Evolutionary conservation across 2,113 vertebrate genomes (phyloP).

Genomic region (Pterocles orientalis): DNA sequence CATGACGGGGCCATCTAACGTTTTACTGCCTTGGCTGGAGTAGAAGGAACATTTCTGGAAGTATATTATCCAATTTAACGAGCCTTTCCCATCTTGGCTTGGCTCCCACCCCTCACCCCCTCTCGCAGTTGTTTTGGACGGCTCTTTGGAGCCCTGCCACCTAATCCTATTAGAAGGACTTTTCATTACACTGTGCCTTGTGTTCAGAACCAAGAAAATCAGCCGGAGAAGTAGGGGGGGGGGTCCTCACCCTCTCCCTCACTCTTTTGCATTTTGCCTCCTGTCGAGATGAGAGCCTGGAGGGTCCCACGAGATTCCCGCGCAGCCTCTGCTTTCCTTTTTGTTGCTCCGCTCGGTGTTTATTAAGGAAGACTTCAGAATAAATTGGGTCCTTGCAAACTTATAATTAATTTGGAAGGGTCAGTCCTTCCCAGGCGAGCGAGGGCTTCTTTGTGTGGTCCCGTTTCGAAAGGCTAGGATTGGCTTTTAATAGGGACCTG

Average conservation of each 20-base stretch:
- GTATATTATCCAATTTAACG: constrained; percentile 61
- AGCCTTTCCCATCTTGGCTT: constrained; percentile 43
- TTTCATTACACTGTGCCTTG: constrained; percentile 50
- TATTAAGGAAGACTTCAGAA: constrained; percentile 14
- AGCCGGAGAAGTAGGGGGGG: neutral
- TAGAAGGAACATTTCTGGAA: constrained; percentile 58
- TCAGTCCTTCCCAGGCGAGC: constrained; percentile 24
- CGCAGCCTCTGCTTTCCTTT: neutral
- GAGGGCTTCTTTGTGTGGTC: constrained; percentile 54
- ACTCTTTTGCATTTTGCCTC: neutral
- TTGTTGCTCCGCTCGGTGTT: neutral
- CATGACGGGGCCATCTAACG: constrained; percentile 32
- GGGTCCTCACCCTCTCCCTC: neutral
- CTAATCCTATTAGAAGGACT: constrained; percentile 66
- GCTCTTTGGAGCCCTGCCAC: constrained; percentile 22
- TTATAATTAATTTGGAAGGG: constrained; percentile 65
- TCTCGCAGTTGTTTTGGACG: constrained; percentile 28
- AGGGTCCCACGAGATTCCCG: neutral
- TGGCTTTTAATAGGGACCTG: constrained; percentile 40
- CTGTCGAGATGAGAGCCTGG: neutral
- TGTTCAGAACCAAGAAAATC: constrained; percentile 47
- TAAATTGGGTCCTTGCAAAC: constrained; percentile 49
- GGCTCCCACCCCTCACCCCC: constrained; percentile 36
- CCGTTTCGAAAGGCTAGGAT: constrained; percentile 3
- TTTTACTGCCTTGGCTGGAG: constrained; percentile 67